Conservation (phyloP, 2,113 vertebrate species). For the Megaleporinus macrocephalus region DNA sequence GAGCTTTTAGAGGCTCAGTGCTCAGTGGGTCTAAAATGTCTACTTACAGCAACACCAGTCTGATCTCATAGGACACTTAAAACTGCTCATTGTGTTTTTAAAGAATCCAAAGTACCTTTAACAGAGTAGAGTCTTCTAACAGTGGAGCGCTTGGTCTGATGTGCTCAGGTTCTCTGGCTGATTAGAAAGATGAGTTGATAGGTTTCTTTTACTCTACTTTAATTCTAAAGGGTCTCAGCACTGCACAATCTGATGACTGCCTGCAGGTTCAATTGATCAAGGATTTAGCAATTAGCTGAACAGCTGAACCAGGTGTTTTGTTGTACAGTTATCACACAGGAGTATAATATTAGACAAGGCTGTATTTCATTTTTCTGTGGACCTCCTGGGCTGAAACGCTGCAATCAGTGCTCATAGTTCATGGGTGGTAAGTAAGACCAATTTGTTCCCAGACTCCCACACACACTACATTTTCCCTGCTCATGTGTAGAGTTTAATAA, state of each 20-base stretch:
- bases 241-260: background rate
- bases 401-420: too few relatives aligned
- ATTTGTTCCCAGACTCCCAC: too few relatives aligned
- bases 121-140: background rate
- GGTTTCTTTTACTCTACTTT: too few relatives aligned
- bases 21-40: background rate
- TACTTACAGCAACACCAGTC: background rate
- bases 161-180: background rate
- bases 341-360: background rate
- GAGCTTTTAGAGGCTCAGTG: slow-evolving; percentile 12
- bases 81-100: background rate
- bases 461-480: too few relatives aligned
- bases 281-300: background rate
- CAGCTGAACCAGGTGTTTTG: background rate
- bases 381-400: too few relatives aligned
- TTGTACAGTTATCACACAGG: background rate
- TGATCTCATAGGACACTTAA: background rate
- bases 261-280: background rate
- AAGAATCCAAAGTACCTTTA: background rate
- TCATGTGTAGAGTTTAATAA: too few relatives aligned
- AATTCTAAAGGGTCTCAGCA: background rate
- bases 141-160: background rate
- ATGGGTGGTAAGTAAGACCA: too few relatives aligned
- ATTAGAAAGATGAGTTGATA: too few relatives aligned
- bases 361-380: too few relatives aligned